phyloP scores from a whole-genome alignment of 2,113 vertebrate species.

The Zootoca vivipara region DNA sequence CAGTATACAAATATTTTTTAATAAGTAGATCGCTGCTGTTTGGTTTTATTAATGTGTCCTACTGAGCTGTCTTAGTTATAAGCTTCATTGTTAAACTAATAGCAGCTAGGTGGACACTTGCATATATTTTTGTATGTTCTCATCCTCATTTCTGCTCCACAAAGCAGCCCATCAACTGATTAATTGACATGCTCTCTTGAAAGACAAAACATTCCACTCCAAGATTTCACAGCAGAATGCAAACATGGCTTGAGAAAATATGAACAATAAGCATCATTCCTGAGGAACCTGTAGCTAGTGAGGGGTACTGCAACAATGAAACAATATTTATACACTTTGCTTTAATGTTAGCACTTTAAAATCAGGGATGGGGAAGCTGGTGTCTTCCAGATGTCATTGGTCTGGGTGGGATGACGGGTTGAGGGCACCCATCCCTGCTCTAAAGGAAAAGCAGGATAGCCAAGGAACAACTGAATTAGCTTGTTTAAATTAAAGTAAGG shows the following conservation, averaged over 20 bases:
- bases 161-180: neutral
- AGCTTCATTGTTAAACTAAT: no score
- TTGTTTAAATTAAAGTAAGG: neutral
- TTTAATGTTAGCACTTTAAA: neutral
- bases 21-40: no score
- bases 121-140: no score
- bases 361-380: neutral
- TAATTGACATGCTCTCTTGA: neutral
- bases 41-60: no score
- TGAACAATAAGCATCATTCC: neutral
- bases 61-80: no score
- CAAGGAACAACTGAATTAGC: neutral
- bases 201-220: neutral
- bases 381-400: no score
- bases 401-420: no score
- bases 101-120: no score
- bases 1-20: no score
- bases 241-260: neutral
- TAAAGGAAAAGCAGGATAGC: rapidly evolving
- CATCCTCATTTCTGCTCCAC: neutral
- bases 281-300: neutral
- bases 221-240: neutral
- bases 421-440: no score
- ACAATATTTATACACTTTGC: neutral
- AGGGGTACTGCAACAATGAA: rapidly evolving